These are phyloP conservation scores for Xylota segnis DNA, from an alignment of 2,888 invertebrate species.

Conservation along the genomic window DNA sequence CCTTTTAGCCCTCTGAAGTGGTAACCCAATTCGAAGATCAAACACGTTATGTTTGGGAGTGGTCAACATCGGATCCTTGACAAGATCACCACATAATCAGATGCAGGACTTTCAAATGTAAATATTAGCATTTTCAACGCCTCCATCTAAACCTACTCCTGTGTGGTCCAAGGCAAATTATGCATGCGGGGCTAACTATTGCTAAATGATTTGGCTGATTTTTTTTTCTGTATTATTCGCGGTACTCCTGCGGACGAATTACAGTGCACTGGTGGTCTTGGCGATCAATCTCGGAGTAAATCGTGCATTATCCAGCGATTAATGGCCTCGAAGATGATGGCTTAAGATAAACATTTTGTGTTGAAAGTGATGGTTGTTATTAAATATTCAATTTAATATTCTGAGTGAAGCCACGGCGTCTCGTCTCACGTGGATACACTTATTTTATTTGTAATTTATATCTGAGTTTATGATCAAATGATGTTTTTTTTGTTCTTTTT, in stretches of 20 bases:
- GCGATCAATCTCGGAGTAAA: constrained; percentile 6
- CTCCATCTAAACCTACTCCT: not conserved
- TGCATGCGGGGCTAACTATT: not conserved
- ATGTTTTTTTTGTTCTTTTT: not conserved
- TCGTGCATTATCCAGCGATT: constrained; percentile 23
- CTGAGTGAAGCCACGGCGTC: not conserved
- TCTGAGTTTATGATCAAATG: not conserved
- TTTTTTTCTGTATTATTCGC: not conserved
- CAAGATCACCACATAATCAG: not conserved
- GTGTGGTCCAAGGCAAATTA: constrained; percentile 29
- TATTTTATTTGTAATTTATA: constrained; percentile 10
- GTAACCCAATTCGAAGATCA: no score
- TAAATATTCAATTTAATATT: constrained; percentile 15
- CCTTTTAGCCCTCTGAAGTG: no score
- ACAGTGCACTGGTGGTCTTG: not conserved
- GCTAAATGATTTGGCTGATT: constrained; percentile 17
- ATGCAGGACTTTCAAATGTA: not conserved
- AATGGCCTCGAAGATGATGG: constrained; percentile 13
- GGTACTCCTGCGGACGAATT: not conserved
- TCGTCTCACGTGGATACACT: constrained; percentile 18
- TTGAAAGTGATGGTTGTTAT: constrained; percentile 10
- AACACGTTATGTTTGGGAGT: no score
- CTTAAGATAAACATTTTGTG: constrained; percentile 4
- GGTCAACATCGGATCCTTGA: no score
- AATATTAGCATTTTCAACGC: not conserved